Conservation (phyloP, 92 coral and sea anemone genomes). For the Zoanthus solanderi region DNA sequence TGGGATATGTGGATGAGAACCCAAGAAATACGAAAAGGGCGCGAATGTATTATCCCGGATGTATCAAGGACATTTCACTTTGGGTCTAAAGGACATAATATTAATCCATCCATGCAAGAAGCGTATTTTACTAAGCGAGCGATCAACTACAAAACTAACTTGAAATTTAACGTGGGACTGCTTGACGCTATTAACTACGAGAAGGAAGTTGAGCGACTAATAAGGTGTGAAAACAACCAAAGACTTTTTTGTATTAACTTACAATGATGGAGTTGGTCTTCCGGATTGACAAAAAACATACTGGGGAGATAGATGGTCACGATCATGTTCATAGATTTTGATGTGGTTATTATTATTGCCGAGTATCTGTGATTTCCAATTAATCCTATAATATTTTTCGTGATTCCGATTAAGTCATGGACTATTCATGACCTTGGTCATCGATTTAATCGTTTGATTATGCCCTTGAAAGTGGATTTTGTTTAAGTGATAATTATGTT, state of each 20-base stretch:
- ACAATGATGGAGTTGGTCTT: not conserved
- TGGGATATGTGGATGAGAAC: slow-evolving; percentile 90
- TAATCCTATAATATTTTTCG: too few relatives aligned
- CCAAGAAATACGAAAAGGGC: slow-evolving; percentile 54
- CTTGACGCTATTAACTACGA: slow-evolving; percentile 74
- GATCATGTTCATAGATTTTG: not conserved
- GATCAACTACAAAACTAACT: slow-evolving; percentile 67
- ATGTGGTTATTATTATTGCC: too few relatives aligned
- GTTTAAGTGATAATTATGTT: too few relatives aligned
- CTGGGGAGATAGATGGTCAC: not conserved
- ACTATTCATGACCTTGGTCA: not conserved
- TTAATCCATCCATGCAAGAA: slow-evolving; percentile 73
- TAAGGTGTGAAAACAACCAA: slow-evolving; percentile 50
- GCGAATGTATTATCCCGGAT: slow-evolving; percentile 90
- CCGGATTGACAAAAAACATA: too few relatives aligned
- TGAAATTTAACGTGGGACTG: slow-evolving; percentile 63
- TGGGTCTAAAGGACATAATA: slow-evolving; percentile 85
- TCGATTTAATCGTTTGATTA: too few relatives aligned
- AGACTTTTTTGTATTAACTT: not conserved
- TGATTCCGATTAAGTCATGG: not conserved
- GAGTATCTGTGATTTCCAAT: too few relatives aligned
- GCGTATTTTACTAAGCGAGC: slow-evolving; percentile 73
- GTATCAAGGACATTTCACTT: slow-evolving; percentile 86
- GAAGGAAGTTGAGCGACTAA: slow-evolving; percentile 62
- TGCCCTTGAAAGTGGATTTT: too few relatives aligned